phyloP scores from a whole-genome alignment of 2,888 invertebrate genomes.

The Hedychridium roseum region DNA sequence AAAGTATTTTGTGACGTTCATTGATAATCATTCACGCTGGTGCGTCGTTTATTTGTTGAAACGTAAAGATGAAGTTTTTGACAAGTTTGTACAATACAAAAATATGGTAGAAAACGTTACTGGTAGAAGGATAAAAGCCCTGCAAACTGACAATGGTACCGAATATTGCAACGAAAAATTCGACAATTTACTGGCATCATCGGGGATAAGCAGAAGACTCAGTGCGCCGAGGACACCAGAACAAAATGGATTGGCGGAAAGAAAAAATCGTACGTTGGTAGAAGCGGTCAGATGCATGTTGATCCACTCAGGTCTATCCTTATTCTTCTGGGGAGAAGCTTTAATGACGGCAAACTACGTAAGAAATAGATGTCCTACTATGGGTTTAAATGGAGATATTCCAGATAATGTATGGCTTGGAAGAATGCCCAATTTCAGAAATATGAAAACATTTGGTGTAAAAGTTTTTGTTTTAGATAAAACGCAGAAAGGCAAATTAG shows the following conservation, averaged over 20 bases:
- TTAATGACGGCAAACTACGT: not conserved
- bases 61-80: slow-evolving; percentile 26
- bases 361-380: slow-evolving; percentile 6
- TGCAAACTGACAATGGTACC: slow-evolving; percentile 37
- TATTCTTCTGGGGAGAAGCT: slow-evolving; percentile 18
- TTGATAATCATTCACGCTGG: slow-evolving; percentile 38
- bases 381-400: not conserved
- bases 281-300: slow-evolving; percentile 22
- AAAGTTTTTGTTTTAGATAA: slow-evolving; percentile 9
- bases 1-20: slow-evolving; percentile 38
- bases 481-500: slow-evolving; percentile 11
- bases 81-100: slow-evolving; percentile 25
- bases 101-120: slow-evolving; percentile 28
- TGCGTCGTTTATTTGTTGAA: slow-evolving; percentile 33
- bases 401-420: slow-evolving; percentile 1
- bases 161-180: slow-evolving; percentile 34
- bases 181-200: slow-evolving; percentile 25
- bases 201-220: slow-evolving; percentile 40
- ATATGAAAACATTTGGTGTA: slow-evolving; percentile 1
- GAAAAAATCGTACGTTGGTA: slow-evolving; percentile 28
- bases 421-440: not conserved
- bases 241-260: slow-evolving; percentile 48
- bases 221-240: slow-evolving; percentile 42
- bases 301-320: slow-evolving; percentile 11
- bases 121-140: slow-evolving; percentile 23